Conservation (phyloP, 2,113 vertebrate species). For the Bufo gargarizans region DNA sequence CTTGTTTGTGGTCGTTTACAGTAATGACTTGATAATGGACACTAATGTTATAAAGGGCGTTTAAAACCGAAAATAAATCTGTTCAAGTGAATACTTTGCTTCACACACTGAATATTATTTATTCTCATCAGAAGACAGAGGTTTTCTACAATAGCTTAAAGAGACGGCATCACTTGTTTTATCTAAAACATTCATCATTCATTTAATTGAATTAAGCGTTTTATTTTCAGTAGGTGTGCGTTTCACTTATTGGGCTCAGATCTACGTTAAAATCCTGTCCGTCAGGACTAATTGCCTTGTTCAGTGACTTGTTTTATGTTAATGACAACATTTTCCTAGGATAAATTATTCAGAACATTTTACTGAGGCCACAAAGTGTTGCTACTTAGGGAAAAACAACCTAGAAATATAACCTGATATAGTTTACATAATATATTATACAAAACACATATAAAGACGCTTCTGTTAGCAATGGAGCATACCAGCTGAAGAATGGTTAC, state of each 20-base stretch:
- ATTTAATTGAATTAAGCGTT: neutral
- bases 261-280: neutral
- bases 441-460: too few species aligned
- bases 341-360: neutral
- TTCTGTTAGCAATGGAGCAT: too few species aligned
- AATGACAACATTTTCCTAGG: neutral
- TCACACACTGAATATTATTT: neutral
- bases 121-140: neutral
- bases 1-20: slow-evolving; percentile 5
- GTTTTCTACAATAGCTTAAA: neutral
- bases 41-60: slow-evolving; percentile 8
- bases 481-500: too few species aligned
- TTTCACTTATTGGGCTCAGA: neutral
- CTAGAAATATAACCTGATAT: neutral
- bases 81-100: neutral
- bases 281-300: neutral
- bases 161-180: neutral
- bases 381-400: neutral
- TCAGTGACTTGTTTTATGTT: neutral
- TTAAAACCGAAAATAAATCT: neutral
- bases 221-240: neutral
- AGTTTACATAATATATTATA: too few species aligned
- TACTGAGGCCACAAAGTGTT: neutral
- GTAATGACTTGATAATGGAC: slow-evolving; percentile 12
- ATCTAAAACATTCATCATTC: neutral